Evolutionary conservation across 92 coral and sea anemone genomes (phyloP), one percentile per base, ranked within the genome.

Genomic region (Porites lobata): DNA sequence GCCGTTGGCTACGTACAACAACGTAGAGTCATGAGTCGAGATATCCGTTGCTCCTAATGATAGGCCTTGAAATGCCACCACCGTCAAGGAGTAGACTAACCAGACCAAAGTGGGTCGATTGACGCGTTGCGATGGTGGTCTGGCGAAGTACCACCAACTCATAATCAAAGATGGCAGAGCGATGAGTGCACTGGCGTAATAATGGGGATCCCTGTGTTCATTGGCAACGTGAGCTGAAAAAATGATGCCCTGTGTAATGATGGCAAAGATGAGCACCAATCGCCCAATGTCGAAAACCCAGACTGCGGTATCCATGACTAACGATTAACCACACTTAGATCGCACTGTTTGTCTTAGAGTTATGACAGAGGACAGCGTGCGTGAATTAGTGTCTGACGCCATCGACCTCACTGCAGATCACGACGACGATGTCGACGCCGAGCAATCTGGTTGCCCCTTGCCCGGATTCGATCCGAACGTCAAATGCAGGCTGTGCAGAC

Each of bases 121-220:
- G 3, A 3, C 12, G 61, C 20, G 9, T 18, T n/a, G 20, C 20
- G 77, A 21, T 10, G 52, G 76, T 17, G 65, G 67, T 54, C 22
- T 76, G 10, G 67, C 67, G 58, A 76, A 76, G 67, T 29, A 76
- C 66, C 65, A 76, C 81, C 65, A 76, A 19, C 66, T 76, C 50
- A 13, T 24, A 2, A 56, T 12, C 26, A 76, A 32, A 43, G 17
- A 21, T 68, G 81, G 81, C 1, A 76, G 81, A 15, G 43, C 51
- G 50, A 76, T 10, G 13, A 76, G 66, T 56, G 66, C 66, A 9
- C 50, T 56, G 1, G 81, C 81, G 38, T 76, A 76, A 56, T 56
- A 76, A 51, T 51, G 7, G 61, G 47, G 15, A 24, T 76, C 50
- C 24, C 47, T 21, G 29, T 21, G 24, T 7, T 21, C 47, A n/a